phyloP scores from a whole-genome alignment of 2,797 vertebrate species.

The Gallinago stenura region DNA sequence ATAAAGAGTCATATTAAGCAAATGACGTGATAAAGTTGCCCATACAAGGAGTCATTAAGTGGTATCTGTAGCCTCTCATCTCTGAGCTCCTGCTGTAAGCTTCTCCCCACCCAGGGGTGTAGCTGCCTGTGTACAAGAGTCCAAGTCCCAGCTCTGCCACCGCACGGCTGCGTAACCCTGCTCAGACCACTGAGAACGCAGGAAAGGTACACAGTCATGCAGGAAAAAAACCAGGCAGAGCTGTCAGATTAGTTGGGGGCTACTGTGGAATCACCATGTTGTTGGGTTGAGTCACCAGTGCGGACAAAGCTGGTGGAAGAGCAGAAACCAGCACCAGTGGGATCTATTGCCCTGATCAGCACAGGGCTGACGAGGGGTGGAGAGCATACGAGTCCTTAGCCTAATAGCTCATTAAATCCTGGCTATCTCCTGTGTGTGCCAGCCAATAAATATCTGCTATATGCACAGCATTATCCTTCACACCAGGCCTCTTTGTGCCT shows the following conservation, averaged over 20 bases:
- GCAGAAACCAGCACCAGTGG: neutral
- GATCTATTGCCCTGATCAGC: neutral
- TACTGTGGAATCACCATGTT: rapidly evolving
- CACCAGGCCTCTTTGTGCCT: neutral
- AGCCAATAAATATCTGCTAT: neutral
- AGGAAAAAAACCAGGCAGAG: neutral
- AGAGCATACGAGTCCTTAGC: neutral
- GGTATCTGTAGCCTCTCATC: neutral
- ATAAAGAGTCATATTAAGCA: neutral
- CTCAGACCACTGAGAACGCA: neutral
- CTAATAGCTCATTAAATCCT: neutral
- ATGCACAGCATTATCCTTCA: neutral
- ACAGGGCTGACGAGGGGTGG: rapidly evolving
- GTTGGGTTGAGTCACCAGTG: neutral
- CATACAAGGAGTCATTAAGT: neutral
- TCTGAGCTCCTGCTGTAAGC: neutral
- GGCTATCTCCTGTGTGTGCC: neutral
- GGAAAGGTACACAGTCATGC: neutral
- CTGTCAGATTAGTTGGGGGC: neutral
- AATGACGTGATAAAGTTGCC: neutral
- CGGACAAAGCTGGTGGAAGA: neutral
- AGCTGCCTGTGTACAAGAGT: neutral
- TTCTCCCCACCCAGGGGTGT: neutral
- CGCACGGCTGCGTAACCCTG: neutral
- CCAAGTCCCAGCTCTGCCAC: neutral